Evolutionary conservation across 1,140 invertebrate species (phyloP), one percentile per base, ranked within the genome.

Genomic region (Drosophila azteca): DNA sequence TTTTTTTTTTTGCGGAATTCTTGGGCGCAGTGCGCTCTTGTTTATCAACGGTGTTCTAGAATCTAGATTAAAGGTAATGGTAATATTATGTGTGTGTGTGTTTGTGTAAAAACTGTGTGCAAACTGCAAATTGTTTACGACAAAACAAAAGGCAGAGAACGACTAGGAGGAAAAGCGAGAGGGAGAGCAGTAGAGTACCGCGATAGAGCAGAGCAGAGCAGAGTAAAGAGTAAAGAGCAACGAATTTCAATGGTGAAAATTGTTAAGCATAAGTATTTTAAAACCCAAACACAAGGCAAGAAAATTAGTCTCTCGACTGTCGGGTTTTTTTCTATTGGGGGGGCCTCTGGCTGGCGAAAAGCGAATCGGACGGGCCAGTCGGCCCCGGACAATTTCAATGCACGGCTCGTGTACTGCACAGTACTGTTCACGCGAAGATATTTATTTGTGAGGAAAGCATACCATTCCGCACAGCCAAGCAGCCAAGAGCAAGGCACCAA

Each of bases 341-440:
- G 77, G 70, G 41, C 72, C 35, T 39, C 35, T 72, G 64, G 63
- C 65, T 81, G 59, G 65, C 68, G 63, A 74, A 77, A 75, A 82
- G 65, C 69, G 54, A 69, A 50, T 69, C 88, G 65, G 75, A 80
- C 68, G 48, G 71, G 59, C 57, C 79, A 88, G 83, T 88, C 77
- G 71, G 79, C 76, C 83, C 83, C 83, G 84, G 83, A 88, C 84
- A 88, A 88, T 89, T 84, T 89, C 65, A 77, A 70, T 89, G 76
- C 77, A 89, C 83, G 84, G 83, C 79, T 87, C 82, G 83, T 49
- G 62, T 62, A 67, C 53, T 11, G 17, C 17, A 20, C 17, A 20
- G 35, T 5, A 13, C 11, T 39, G 35, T 13, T 39, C 35, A 50
- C 69, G 79, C 79, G 78, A 41, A 70, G 72, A 51, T 46, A 70